Conservation (phyloP, 2,113 vertebrate species). For the Perca fluviatilis region DNA sequence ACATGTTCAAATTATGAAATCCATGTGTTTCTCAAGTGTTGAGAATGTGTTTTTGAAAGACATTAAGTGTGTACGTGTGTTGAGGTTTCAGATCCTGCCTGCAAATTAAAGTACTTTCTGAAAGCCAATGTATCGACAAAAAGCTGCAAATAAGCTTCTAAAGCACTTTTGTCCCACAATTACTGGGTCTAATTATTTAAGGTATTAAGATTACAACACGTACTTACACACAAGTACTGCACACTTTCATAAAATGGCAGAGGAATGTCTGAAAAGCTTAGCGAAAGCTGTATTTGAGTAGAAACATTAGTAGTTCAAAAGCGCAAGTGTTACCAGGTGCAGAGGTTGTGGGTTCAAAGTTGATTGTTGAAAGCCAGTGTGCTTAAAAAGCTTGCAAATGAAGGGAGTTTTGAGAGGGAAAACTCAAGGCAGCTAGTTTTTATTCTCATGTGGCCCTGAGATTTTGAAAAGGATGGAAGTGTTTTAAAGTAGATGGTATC, state of each 20-base stretch:
- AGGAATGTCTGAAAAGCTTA: not conserved
- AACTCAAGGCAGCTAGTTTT: not conserved
- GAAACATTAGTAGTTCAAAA: slow-evolving; percentile 5
- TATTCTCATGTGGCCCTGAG: not conserved
- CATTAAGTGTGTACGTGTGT: not conserved
- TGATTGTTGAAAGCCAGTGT: not conserved
- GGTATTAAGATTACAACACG: not conserved
- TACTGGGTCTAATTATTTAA: not conserved
- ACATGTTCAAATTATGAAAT: slow-evolving; percentile 1
- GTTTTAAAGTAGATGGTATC: not conserved
- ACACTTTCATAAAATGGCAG: not conserved
- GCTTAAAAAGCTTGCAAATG: not conserved
- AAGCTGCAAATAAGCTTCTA: not conserved
- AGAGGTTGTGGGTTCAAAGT: not conserved
- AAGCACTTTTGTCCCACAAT: not conserved
- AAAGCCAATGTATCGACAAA: not conserved
- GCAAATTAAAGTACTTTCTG: not conserved
- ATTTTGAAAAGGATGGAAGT: not conserved
- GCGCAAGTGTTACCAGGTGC: slow-evolving; percentile 3
- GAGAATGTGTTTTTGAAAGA: not conserved
- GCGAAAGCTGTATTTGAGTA: not conserved
- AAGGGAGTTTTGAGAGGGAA: not conserved
- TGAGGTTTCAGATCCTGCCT: not conserved
- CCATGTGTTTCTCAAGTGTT: not conserved
- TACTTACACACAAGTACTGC: no score